Evolutionary conservation across 2,113 vertebrate genomes (phyloP), one percentile per base, ranked within the genome.

Genomic region (Meriones unguiculatus): DNA sequence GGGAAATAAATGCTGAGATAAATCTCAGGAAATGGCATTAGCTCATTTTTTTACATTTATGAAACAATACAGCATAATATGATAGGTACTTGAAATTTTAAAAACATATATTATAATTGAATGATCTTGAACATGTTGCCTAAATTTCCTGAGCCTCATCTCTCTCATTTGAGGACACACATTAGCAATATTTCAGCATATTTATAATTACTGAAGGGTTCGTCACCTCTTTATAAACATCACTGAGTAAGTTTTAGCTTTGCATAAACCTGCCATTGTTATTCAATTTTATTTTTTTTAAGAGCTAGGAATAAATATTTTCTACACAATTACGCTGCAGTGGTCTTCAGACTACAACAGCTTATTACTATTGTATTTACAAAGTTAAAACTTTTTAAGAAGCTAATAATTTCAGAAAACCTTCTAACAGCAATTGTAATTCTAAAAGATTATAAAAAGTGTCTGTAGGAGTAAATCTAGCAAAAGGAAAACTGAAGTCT

Each of bases 261-360:
- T 78, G 20, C 87, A n/a, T 59, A 59, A 89, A 7, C 17, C n/a
- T 28, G 41, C 41, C 17, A 25, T 17, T 57, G 7, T n/a, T 80
- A 62, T 28, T 93, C 62, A 75, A 69, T n/a, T n/a, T n/a, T n/a
- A 93, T 92, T 80, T 85, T 91, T 77, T 65, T 32, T 77, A 22
- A 54, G 35, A 88, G 89, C 7, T 89, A 77, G 72, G 62, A 57
- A 81, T 14, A 13, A 41, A 90, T 24, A 50, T 38, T 78, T 30
- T 57, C 20, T 81, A 20, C 72, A 62, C 59, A 24, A 25, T 77
- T 84, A 77, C 35, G 15, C 24, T 86, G 4, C 30, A 57, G 25
- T 54, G 17, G 14, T 62, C 12, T 59, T 75, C 59, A 89, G 75
- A 28, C 17, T 64, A 30, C 10, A 62, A 54, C 4, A 72, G 62